These are phyloP conservation scores for Corvus moneduloides DNA, from an alignment of 2,113 vertebrate species.

Conservation along the genomic window DNA sequence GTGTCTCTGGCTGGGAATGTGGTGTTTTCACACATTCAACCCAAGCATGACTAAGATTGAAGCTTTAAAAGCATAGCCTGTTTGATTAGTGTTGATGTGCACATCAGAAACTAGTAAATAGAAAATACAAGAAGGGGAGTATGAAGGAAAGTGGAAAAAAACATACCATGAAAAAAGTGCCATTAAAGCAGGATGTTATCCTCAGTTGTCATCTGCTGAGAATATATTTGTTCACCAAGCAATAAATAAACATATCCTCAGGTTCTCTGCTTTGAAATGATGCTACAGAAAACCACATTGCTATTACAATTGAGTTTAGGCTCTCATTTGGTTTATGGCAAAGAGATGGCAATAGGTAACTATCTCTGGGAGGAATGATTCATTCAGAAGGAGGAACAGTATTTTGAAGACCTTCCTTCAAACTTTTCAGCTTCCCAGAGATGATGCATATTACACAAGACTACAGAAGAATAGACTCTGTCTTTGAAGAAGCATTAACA, in stretches of 20 bases:
- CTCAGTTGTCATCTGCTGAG: constrained; percentile 39
- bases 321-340: constrained; percentile 9
- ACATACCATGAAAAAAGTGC: neutral
- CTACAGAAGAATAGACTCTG: neutral
- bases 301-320: neutral
- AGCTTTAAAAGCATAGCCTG: neutral
- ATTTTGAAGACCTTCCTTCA: neutral
- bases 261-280: constrained; percentile 13
- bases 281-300: neutral
- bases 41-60: neutral
- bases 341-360: constrained; percentile 21
- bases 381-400: neutral
- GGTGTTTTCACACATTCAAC: neutral
- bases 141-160: constrained; percentile 40
- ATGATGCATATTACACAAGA: neutral
- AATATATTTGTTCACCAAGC: constrained; percentile 55
- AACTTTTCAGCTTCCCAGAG: neutral
- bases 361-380: constrained; percentile 3
- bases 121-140: constrained; percentile 10
- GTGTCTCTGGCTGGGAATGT: neutral
- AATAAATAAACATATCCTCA: constrained; percentile 48
- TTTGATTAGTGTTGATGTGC: constrained; percentile 16
- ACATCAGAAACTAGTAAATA: constrained; percentile 16
- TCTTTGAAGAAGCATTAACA: constrained; percentile 43
- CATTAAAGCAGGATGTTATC: constrained; percentile 1